These are phyloP conservation scores for Lasioglossum malachurum DNA, from an alignment of 2,888 invertebrate genomes.

Conservation along the genomic window DNA sequence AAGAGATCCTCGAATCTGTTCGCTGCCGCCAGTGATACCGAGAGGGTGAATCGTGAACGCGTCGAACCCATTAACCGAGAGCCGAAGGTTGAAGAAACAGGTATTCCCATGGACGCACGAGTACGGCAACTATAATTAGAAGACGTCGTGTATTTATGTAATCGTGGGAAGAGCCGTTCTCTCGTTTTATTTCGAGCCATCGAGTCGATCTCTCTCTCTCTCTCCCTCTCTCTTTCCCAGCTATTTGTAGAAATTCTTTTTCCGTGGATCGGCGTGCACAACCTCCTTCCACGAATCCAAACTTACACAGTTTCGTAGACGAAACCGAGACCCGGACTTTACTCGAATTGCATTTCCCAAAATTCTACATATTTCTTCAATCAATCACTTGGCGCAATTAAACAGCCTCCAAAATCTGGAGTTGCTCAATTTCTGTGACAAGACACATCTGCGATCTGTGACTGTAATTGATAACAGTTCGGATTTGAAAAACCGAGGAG, in stretches of 20 bases:
- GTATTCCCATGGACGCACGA: constrained; percentile 20
- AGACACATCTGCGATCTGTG: no score
- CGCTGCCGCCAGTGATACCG: background rate
- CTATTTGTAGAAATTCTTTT: constrained; percentile 21
- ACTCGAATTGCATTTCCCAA: background rate
- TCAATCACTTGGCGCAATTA: background rate
- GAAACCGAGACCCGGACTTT: background rate
- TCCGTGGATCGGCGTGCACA: background rate
- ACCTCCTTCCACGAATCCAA: background rate
- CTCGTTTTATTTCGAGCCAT: constrained; percentile 25
- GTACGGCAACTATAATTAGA: constrained; percentile 15
- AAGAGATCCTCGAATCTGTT: background rate
- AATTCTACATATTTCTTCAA: background rate
- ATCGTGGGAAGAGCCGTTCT: constrained; percentile 16
- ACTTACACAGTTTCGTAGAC: background rate
- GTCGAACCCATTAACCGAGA: constrained; percentile 1
- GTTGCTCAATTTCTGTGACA: background rate
- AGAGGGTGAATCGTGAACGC: background rate
- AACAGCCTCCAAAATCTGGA: background rate
- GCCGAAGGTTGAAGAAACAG: constrained; percentile 14
- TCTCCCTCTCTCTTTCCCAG: background rate
- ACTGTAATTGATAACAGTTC: no score
- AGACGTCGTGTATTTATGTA: constrained; percentile 7
- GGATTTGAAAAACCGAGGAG: no score
- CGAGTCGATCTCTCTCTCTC: background rate